Base-by-base conservation (phyloP, 2,797 vertebrate genomes). In the Eupleurogrammus muticus region DNA sequence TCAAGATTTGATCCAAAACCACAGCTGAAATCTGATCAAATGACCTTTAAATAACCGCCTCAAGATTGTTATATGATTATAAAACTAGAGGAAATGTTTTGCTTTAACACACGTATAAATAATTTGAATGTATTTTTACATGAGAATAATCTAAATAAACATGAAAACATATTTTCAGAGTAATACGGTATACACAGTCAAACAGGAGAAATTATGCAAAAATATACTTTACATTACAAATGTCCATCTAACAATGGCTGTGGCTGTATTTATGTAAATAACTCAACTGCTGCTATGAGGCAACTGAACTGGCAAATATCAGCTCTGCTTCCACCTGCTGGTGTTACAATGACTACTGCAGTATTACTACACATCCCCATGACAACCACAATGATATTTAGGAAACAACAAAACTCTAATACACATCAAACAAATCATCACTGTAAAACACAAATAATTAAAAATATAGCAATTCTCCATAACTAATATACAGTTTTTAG, bases 251-350 rank as follows among this genome's bases (percentile, higher is more conserved):
- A 65, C 12, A 28, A 52, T n/a, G 32, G 23, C 8, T 21, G 2
- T 35, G 8, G 48, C 2, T 65, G 21, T 47, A 6, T 5, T n/a
- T n/a, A 38, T 12, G 2, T 17, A 44, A 17, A 17, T 7, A 17
- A 44, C 40, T 44, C 14, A 35, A 60, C 20, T 1, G 12, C 9
- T 56, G 8, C 19, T 36, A 28, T 56, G 38, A 9, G 14, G 10
- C 28, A 23, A 6, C 16, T 48, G 5, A 1, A 8, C 24, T 40
- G 62, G 28, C 28, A 11, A 2, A 5, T 4, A 0, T 56, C 32
- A 17, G 42, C 62, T 78, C 7, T 81, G 73, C 78, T 64, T 70
- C 73, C 78, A 70, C 54, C 70, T 73, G 61, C 16, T 78, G 80
- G 71, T 19, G 8, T 47, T 9, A 58, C 17, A 38, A 23, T 19